Evolutionary conservation across 2,888 invertebrate species (phyloP).

Genomic region (Boloria selene): DNA sequence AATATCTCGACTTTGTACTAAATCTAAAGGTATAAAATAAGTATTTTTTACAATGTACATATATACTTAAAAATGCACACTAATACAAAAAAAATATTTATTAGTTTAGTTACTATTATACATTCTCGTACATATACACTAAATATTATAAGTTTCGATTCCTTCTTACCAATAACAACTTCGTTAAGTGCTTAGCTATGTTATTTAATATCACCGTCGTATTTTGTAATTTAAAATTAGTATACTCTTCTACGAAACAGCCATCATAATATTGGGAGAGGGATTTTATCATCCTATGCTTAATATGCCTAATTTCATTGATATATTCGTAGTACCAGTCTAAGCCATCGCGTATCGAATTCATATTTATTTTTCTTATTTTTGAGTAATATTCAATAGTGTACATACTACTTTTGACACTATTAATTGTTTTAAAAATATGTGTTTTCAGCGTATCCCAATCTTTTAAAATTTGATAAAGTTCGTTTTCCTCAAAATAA

Average conservation of each 20-base stretch:
- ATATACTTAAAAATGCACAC: too few relatives aligned
- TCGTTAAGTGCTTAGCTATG: slow-evolving; percentile 38
- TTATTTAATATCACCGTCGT: slow-evolving; percentile 39
- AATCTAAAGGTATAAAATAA: too few relatives aligned
- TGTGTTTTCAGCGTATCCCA: slow-evolving; percentile 37
- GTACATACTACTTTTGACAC: slow-evolving; percentile 40
- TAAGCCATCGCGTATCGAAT: slow-evolving; percentile 36
- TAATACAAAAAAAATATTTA: too few relatives aligned
- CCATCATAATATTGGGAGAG: slow-evolving; percentile 48
- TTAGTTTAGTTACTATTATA: too few relatives aligned
- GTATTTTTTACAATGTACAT: too few relatives aligned
- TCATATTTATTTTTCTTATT: slow-evolving; percentile 45
- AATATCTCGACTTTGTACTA: too few relatives aligned
- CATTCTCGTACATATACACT: too few relatives aligned
- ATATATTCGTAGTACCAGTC: slow-evolving; percentile 41
- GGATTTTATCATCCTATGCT: slow-evolving; percentile 40
- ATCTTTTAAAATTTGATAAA: slow-evolving; percentile 43
- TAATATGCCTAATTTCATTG: slow-evolving; percentile 38
- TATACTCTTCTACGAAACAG: slow-evolving; percentile 51
- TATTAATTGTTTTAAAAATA: slow-evolving; percentile 33
- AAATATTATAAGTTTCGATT: slow-evolving; percentile 18
- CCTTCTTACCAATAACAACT: slow-evolving; percentile 39
- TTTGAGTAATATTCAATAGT: slow-evolving; percentile 48
- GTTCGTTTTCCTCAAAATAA: slow-evolving; percentile 47
- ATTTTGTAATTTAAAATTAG: slow-evolving; percentile 45